phyloP scores from a whole-genome alignment of 2,888 invertebrate genomes.

The Nudaria mundana region DNA sequence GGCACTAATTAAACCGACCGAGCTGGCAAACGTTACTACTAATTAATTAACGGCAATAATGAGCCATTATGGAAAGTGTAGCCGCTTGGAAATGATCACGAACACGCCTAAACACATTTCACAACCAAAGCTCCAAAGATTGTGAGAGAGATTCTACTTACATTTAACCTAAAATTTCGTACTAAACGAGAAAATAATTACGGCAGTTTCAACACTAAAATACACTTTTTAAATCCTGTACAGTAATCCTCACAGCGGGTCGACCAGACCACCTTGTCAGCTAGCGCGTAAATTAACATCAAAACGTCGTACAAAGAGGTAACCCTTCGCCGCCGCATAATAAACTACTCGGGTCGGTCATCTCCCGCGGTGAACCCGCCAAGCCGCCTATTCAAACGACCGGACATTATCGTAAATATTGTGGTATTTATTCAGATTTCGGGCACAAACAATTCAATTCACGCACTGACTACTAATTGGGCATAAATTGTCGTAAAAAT shows the following conservation, averaged over 20 bases:
- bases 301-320: conserved; percentile 72
- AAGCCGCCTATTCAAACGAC: conserved; percentile 65
- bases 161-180: conserved; percentile 2
- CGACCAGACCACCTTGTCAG: conserved; percentile 71
- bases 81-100: conserved; percentile 46
- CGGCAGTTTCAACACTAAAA: conserved; percentile 70
- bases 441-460: conserved; percentile 79
- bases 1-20: conserved; percentile 49
- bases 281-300: conserved; percentile 64
- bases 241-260: conserved; percentile 38
- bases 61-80: conserved; percentile 50
- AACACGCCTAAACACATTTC: conserved; percentile 21
- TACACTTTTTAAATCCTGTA: conserved; percentile 60
- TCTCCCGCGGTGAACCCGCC: conserved; percentile 62
- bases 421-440: conserved; percentile 78
- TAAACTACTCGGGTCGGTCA: conserved; percentile 49
- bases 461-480: conserved; percentile 77
- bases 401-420: conserved; percentile 79
- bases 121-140: background rate
- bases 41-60: conserved; percentile 57
- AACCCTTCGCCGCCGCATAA: conserved; percentile 73
- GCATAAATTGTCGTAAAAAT: conserved; percentile 76
- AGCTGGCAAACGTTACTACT: conserved; percentile 37
- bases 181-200: conserved; percentile 42
- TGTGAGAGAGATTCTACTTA: background rate